Conservation (phyloP, 1,140 invertebrate genomes). For the Cyclargus thomasi region DNA sequence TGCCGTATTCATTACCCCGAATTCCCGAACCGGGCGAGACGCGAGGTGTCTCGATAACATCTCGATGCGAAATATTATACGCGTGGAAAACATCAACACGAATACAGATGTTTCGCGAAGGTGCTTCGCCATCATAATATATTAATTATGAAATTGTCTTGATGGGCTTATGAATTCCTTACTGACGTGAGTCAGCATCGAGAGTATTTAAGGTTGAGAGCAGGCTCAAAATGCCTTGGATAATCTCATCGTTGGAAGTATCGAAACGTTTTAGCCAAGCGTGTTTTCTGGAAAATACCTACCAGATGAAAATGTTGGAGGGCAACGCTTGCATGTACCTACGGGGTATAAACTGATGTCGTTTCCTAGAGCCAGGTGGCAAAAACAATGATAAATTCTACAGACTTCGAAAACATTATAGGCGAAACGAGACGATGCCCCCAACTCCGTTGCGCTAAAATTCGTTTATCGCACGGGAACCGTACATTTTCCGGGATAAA, state of each 20-base stretch:
- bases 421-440: no score
- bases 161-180: not conserved
- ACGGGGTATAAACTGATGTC: no score
- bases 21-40: conserved; percentile 30
- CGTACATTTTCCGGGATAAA: no score
- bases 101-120: conserved; percentile 14
- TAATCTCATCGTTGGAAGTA: not conserved
- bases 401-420: no score
- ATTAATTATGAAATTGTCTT: not conserved
- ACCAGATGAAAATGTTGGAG: no score
- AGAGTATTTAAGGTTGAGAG: not conserved
- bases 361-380: no score
- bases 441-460: no score
- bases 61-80: conserved; percentile 58
- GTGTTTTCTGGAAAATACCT: no score
- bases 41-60: conserved; percentile 52
- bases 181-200: not conserved
- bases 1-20: not conserved
- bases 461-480: no score
- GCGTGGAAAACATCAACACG: conserved; percentile 47
- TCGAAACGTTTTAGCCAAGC: not conserved
- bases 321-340: no score
- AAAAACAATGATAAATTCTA: no score
- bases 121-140: not conserved
- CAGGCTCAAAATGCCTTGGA: not conserved